phyloP scores from a whole-genome alignment of 2,888 invertebrate species.

The Spilosoma lubricipeda region DNA sequence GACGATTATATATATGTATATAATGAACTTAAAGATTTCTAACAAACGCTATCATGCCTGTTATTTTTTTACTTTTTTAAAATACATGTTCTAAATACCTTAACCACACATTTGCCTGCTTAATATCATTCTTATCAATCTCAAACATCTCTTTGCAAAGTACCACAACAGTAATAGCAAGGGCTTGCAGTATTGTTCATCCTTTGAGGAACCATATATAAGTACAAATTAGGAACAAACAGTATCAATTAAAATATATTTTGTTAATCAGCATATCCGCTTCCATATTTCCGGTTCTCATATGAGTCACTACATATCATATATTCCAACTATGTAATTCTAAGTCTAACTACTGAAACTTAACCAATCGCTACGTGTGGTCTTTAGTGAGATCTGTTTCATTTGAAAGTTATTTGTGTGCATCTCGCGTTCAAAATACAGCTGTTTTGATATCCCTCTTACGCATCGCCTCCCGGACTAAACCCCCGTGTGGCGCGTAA shows the following conservation, averaged over 20 bases:
- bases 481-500: background rate
- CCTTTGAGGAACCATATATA: no score
- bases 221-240: background rate
- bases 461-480: background rate
- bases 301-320: background rate
- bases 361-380: constrained; percentile 11
- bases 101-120: background rate
- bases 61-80: no score
- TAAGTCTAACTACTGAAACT: background rate
- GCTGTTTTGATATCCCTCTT: constrained; percentile 7
- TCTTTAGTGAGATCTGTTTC: constrained; percentile 4
- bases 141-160: no score
- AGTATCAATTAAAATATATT: background rate
- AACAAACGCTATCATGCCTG: no score
- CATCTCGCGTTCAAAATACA: constrained; percentile 4
- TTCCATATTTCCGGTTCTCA: background rate
- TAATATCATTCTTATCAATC: background rate
- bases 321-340: background rate
- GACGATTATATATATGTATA: no score
- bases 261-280: background rate
- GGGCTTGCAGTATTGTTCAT: background rate
- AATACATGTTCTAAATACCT: background rate
- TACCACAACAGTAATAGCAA: background rate
- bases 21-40: background rate
- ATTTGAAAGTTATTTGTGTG: constrained; percentile 7